These are phyloP conservation scores for Rotaria sp. DNA, from an alignment of 2,888 invertebrate species.

Conservation along the genomic window DNA sequence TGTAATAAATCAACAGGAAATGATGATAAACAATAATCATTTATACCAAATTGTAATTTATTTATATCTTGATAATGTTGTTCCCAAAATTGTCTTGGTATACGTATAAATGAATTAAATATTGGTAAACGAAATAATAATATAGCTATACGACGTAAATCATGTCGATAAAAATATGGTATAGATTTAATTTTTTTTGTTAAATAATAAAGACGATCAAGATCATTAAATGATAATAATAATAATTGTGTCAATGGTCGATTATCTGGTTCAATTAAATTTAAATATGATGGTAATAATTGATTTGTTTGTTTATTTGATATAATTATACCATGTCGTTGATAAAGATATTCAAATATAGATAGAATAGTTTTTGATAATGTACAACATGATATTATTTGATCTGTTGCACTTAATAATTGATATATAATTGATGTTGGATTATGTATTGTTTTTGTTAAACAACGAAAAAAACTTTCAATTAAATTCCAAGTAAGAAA, in stretches of 20 bases:
- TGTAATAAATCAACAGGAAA: slow-evolving; percentile 69
- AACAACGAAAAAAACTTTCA: background rate
- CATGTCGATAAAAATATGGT: background rate
- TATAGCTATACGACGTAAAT: background rate
- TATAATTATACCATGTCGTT: background rate
- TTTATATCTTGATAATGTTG: slow-evolving; percentile 19
- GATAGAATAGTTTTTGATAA: background rate
- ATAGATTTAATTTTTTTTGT: background rate
- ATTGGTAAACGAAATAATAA: slow-evolving; percentile 35
- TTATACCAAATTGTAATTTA: background rate
- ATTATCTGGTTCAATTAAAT: background rate
- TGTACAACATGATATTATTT: background rate
- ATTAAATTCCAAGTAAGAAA: background rate
- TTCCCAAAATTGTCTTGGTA: slow-evolving; percentile 25
- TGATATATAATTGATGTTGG: background rate
- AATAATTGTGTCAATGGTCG: background rate
- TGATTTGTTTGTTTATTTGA: background rate
- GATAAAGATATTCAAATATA: background rate
- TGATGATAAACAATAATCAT: slow-evolving; percentile 49
- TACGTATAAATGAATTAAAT: slow-evolving; percentile 34
- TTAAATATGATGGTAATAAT: background rate
- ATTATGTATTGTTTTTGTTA: background rate
- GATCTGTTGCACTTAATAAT: background rate
- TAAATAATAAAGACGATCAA: background rate
- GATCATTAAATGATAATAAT: background rate